Evolutionary conservation across 2,888 invertebrate genomes (phyloP), one percentile per base, ranked within the genome.

Genomic region (Zelleria hepariella): DNA sequence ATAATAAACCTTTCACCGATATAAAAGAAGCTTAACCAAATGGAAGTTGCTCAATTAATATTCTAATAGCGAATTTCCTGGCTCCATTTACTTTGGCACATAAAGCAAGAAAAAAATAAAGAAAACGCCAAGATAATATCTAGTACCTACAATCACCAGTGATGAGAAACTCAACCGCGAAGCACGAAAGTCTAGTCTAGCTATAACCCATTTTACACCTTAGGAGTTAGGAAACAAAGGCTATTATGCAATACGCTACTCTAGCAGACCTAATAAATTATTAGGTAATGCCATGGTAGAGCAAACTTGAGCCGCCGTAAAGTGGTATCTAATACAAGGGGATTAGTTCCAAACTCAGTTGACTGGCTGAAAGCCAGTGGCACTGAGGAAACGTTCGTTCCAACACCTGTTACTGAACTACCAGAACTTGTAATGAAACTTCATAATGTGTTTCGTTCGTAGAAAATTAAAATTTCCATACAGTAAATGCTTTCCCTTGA

Each of bases 321-420:
- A 42, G 32, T 42, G 32, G 32, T 15, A 5, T 42, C 32, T 42
- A 42, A 42, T 42, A 15, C 32, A 10, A 42, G 15, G 32, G 32
- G 32, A 15, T 42, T 42, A 15, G 32, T 42, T 42, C 32, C 2
- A 42, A 42, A 42, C 15, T 42, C 15, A 0, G 32, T 42, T 15
- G 15, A 15, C 32, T 42, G 15, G 32, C 15, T 15, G 0, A 15
- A 42, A 42, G 32, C 32, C 32, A 42, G 32, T 42, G n/a, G 54
- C 20, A 18, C 54, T 27, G 18, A 51, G 51, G 20, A 21, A 51
- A 51, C 23, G 51, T 21, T 51, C 51, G 32, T 51, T 51, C 49
- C 20, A 51, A 51, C 51, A 51, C 51, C 51, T 51, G 51, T 51
- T 51, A 51, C 51, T 51, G 51, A 51, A 51, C 32, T 42, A 42